A percentile compares a stretch with the other conserved stretches of the same genome.
These are phyloP conservation scores for Seira sanloemensis DNA, from an alignment of 2,888 invertebrate genomes.

Conservation along the genomic window DNA sequence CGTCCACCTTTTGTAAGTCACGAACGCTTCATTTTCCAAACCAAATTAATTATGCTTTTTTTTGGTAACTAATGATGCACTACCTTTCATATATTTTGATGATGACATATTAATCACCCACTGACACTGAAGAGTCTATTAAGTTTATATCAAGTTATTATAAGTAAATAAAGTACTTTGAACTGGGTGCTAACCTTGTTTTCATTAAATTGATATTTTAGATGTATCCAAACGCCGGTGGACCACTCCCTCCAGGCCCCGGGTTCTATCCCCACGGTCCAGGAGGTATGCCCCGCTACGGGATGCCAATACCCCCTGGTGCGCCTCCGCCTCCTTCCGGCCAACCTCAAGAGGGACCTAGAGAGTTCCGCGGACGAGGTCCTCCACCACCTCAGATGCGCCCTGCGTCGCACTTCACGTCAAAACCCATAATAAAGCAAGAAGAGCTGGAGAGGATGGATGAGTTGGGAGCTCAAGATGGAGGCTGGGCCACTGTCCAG, in stretches of 20 bases:
- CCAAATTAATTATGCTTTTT: background rate
- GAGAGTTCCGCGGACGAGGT: constrained; percentile 46
- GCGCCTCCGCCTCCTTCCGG: constrained; percentile 64
- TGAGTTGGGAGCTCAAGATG: constrained; percentile 70
- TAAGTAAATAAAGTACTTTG: background rate
- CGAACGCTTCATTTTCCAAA: background rate
- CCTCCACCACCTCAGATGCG: constrained; percentile 52
- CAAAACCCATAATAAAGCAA: constrained; percentile 71
- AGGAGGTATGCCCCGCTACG: constrained; percentile 66
- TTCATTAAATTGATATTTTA: background rate
- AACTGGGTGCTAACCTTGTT: background rate
- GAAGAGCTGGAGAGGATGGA: constrained; percentile 72
- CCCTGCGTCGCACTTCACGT: constrained; percentile 68
- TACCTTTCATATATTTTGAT: constrained; percentile 18
- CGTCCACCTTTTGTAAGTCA: constrained; percentile 70
- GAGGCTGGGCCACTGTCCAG: constrained; percentile 69
- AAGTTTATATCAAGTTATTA: background rate
- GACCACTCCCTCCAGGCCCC: constrained; percentile 40
- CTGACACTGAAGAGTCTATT: constrained; percentile 26
- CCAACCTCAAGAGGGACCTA: constrained; percentile 39
- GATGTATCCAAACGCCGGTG: constrained; percentile 67
- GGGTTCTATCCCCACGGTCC: constrained; percentile 66
- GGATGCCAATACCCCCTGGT: constrained; percentile 71
- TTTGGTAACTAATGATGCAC: constrained; percentile 26
- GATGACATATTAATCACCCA: constrained; percentile 48